phyloP scores from a whole-genome alignment of 2,797 vertebrate species.

The Tachyglossus aculeatus region DNA sequence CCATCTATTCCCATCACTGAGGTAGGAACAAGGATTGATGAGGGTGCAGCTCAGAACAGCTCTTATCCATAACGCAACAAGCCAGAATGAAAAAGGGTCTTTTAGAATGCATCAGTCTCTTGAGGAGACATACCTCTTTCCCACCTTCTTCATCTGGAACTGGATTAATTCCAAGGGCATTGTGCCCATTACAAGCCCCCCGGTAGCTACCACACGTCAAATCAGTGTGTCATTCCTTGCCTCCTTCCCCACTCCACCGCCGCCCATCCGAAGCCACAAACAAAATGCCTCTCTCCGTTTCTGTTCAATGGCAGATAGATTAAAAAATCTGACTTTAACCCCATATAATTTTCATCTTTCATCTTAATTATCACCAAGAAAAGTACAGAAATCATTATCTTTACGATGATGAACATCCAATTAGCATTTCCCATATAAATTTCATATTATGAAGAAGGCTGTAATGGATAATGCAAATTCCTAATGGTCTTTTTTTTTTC shows the following conservation, averaged over 20 bases:
- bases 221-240: not conserved
- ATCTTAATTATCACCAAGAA: conserved; percentile 76
- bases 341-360: conserved; percentile 75
- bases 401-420: conserved; percentile 77
- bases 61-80: conserved; percentile 23
- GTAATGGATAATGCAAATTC: conserved; percentile 75
- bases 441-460: conserved; percentile 73
- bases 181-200: conserved; percentile 23
- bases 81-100: not conserved
- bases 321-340: conserved; percentile 58
- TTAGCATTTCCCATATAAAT: conserved; percentile 81
- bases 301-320: conserved; percentile 65
- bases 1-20: not conserved
- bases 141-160: conserved; percentile 26
- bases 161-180: conserved; percentile 25
- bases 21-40: conserved; percentile 13
- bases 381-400: conserved; percentile 79
- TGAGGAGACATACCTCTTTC: conserved; percentile 12
- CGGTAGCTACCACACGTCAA: conserved; percentile 26
- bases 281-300: conserved; percentile 58
- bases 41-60: conserved; percentile 1
- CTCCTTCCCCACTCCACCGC: conserved; percentile 8
- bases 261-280: conserved; percentile 42
- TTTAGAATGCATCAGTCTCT: conserved; percentile 44
- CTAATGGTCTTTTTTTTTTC: conserved; percentile 71